These are phyloP conservation scores for Eledone cirrhosa DNA, from an alignment of 2,888 invertebrate genomes.

Conservation along the genomic window DNA sequence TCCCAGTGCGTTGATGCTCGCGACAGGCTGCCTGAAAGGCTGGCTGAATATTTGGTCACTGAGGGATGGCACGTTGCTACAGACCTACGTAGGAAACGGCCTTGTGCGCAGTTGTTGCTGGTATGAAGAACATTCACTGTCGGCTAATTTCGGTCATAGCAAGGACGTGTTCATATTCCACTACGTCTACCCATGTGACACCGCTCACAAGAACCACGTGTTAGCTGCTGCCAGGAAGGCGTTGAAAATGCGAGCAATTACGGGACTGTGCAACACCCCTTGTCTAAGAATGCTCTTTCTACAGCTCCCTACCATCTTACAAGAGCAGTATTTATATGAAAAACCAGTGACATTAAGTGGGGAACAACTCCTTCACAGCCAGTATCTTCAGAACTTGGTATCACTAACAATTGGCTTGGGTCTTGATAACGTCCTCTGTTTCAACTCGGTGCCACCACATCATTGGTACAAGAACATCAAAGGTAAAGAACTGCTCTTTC, in stretches of 20 bases:
- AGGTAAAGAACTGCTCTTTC: background rate
- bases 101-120: slow-evolving; percentile 70
- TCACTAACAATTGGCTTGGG: slow-evolving; percentile 71
- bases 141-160: slow-evolving; percentile 71
- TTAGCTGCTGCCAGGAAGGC: slow-evolving; percentile 70
- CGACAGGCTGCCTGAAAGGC: slow-evolving; percentile 70
- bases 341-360: slow-evolving; percentile 71
- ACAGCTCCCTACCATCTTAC: slow-evolving; percentile 69
- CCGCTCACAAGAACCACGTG: slow-evolving; percentile 68
- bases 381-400: slow-evolving; percentile 72
- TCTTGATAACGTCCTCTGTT: slow-evolving; percentile 71
- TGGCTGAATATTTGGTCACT: slow-evolving; percentile 74
- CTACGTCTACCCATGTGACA: slow-evolving; percentile 64
- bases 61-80: slow-evolving; percentile 71
- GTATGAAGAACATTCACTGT: slow-evolving; percentile 69
- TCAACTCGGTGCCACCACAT: slow-evolving; percentile 69
- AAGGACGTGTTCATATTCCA: slow-evolving; percentile 71
- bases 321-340: slow-evolving; percentile 72
- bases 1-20: slow-evolving; percentile 70
- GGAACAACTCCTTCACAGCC: slow-evolving; percentile 72
- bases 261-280: slow-evolving; percentile 71
- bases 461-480: slow-evolving; percentile 43
- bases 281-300: slow-evolving; percentile 68
- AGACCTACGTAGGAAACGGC: slow-evolving; percentile 71
- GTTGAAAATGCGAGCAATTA: slow-evolving; percentile 70